Evolutionary conservation across 2,888 invertebrate genomes (phyloP).

Genomic region (Oxycera nigricornis): DNA sequence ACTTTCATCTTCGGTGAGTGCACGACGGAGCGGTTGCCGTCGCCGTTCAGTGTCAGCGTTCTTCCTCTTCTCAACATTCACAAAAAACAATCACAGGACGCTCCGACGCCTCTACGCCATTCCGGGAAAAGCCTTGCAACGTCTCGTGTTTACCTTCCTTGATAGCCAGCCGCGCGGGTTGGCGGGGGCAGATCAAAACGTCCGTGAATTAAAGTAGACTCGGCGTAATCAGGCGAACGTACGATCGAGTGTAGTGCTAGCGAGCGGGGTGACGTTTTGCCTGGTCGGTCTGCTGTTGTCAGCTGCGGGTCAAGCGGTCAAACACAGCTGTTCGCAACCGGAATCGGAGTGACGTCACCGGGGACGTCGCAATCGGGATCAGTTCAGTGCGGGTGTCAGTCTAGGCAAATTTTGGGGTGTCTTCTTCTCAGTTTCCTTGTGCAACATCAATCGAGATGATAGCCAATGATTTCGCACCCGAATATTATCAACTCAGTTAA

Average conservation of each 20-base stretch:
- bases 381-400: no score
- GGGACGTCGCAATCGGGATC: background rate
- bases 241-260: background rate
- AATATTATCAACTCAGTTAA: no score
- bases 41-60: background rate
- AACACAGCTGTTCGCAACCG: constrained; percentile 12
- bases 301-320: constrained; percentile 32
- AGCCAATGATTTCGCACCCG: no score
- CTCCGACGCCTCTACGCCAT: background rate
- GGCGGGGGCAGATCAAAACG: background rate
- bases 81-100: background rate
- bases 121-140: background rate
- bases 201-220: background rate
- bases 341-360: constrained; percentile 5
- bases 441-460: no score
- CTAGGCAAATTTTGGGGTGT: background rate
- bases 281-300: background rate
- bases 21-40: background rate
- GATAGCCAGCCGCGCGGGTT: no score
- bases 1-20: constrained; percentile 30
- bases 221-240: background rate
- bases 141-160: background rate
- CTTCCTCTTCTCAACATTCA: background rate
- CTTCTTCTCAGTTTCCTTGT: no score
- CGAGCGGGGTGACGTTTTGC: background rate